These are phyloP conservation scores for Kryptolebias ocellatus DNA, from an alignment of 2,797 vertebrate species.

Conservation along the genomic window DNA sequence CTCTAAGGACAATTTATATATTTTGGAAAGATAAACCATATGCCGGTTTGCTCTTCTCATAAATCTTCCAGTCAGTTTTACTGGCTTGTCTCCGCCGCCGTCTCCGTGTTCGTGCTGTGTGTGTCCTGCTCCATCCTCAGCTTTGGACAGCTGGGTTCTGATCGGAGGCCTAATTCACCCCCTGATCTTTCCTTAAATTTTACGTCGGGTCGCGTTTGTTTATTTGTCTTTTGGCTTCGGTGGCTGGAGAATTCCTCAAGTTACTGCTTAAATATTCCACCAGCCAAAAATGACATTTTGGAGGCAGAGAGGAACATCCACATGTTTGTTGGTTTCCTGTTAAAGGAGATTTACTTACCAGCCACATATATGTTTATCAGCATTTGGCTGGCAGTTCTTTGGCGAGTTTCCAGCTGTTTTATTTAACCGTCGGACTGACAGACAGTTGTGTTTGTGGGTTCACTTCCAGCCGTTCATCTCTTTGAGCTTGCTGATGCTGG, in stretches of 20 bases:
- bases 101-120: slow-evolving; percentile 56
- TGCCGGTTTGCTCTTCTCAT: slow-evolving; percentile 75
- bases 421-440: neutral
- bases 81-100: slow-evolving; percentile 69
- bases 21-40: slow-evolving; percentile 83
- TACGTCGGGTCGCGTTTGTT: neutral
- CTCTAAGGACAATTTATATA: slow-evolving; percentile 83
- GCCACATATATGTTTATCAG: slow-evolving; percentile 55
- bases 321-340: slow-evolving; percentile 56
- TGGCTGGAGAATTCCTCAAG: slow-evolving; percentile 34
- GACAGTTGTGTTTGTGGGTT: slow-evolving; percentile 18
- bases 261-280: slow-evolving; percentile 48
- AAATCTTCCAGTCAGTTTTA: slow-evolving; percentile 80
- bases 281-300: slow-evolving; percentile 41
- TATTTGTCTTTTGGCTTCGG: slow-evolving; percentile 20
- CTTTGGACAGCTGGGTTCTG: slow-evolving; percentile 33
- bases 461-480: slow-evolving; percentile 81
- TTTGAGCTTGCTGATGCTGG: slow-evolving; percentile 74
- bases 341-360: slow-evolving; percentile 59
- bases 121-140: slow-evolving; percentile 57
- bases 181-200: slow-evolving; percentile 4
- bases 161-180: slow-evolving; percentile 17
- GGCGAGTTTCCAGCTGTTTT: slow-evolving; percentile 42
- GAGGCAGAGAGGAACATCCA: slow-evolving; percentile 45
- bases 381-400: slow-evolving; percentile 35